Base-by-base conservation (phyloP, 2,888 invertebrate species). In the Dysmachus trigonus region DNA sequence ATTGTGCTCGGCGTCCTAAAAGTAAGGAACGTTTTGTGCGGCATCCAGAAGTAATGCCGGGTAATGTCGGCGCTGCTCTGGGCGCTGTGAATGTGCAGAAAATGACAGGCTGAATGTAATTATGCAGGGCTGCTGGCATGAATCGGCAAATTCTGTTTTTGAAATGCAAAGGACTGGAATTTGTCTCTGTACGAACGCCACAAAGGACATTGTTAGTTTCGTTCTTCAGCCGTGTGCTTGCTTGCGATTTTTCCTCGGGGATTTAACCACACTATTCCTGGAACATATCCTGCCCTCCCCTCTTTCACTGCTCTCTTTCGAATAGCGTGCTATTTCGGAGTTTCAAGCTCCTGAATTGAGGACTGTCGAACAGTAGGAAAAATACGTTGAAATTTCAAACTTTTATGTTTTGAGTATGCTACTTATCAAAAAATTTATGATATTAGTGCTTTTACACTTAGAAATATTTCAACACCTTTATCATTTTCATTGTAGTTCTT, bases 1-100 rank as follows among this genome's bases (percentile, higher is more conserved):
- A 51, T 51, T 51, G 79, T 22, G 47, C 30, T 79, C 15, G 79
- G 47, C 51, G 30, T 10, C 10, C 22, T 10, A 27, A 79, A 79
- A 79, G 79, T 79, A 79, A 79, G 38, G 79, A 79, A 51, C 47
- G 51, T 79, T 76, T 51, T 79, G 79, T 79, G 41, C 79, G 27
- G 47, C 47, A 51, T 22, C 79, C 47, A 79, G 47, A 79, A 79
- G 47, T 79, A 79, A 79, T 62, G 27, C 62, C 27, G 62, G 62
- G 62, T 62, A 62, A 62, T 27, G 22, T 27, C 79, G 30, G 47
- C 10, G 35, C 22, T 41, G 33, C 47, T 51, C 41, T 79, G 30
- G 79, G 47, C 79, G 51, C 18, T 79, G 79, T 22, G 79, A 79
- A 30, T 79, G 22, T 79, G 47, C 27, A 79, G 47, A 79, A 79